Conservation (phyloP, 2,797 vertebrate species). For the Pristis pectinata region DNA sequence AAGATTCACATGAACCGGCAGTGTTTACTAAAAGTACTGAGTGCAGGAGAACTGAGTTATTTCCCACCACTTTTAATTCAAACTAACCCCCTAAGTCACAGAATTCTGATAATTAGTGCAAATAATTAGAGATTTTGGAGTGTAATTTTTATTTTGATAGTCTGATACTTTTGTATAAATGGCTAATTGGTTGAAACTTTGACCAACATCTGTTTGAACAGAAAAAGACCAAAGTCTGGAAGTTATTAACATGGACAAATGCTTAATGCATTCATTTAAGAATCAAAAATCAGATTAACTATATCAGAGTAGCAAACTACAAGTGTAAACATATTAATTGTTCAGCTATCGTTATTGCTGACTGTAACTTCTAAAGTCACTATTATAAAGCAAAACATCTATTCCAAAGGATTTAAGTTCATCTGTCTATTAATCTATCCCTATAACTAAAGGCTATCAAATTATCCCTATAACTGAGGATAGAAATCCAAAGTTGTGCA, state of each 20-base stretch:
- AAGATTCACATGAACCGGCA: background rate
- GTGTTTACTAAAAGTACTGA: background rate
- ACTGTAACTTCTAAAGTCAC: background rate
- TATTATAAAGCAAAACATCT: background rate
- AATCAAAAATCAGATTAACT: background rate
- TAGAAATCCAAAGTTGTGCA: background rate
- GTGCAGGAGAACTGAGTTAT: background rate
- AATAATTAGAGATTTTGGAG: background rate
- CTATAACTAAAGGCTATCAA: background rate
- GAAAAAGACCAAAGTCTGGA: background rate
- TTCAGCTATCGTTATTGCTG: background rate
- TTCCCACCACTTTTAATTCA: background rate
- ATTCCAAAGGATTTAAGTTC: background rate
- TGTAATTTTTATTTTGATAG: background rate
- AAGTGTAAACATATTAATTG: background rate
- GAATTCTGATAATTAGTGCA: background rate
- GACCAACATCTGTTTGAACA: background rate
- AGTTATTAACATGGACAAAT: background rate
- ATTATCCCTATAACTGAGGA: background rate
- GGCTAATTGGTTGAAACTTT: background rate
- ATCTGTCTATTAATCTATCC: background rate
- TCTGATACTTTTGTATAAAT: background rate
- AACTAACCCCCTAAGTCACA: background rate
- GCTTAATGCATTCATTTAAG: background rate
- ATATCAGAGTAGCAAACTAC: background rate